Conservation (phyloP, 2,888 invertebrate genomes). For the Amorpha juglandis region DNA sequence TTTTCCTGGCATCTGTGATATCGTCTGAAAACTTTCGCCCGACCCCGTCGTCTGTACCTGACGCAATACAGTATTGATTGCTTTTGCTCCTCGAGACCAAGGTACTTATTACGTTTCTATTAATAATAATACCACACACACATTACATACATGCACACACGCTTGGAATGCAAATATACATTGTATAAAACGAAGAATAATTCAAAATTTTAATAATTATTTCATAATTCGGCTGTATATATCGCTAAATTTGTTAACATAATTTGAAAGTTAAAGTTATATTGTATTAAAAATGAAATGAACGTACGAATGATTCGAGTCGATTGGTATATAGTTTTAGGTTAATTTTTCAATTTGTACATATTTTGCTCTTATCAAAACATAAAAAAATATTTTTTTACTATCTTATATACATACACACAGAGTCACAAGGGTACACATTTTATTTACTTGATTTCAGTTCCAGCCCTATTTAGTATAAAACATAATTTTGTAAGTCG, state of each 20-base stretch:
- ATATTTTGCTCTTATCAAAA: not conserved
- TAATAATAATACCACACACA: not conserved
- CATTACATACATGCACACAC: not conserved
- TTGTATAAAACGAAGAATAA: not conserved
- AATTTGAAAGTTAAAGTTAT: not conserved
- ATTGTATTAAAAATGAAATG: not conserved
- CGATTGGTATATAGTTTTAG: not conserved
- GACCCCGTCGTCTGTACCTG: slow-evolving; percentile 32
- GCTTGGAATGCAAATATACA: not conserved
- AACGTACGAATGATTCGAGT: not conserved
- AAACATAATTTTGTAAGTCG: slow-evolving; percentile 15
- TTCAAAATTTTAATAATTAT: not conserved
- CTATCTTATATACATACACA: not conserved
- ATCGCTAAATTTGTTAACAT: slow-evolving; percentile 8
- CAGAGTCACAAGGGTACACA: not conserved
- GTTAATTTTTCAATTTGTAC: not conserved
- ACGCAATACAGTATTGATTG: slow-evolving; percentile 63
- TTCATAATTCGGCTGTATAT: slow-evolving; percentile 6
- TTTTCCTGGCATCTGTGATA: slow-evolving; percentile 36
- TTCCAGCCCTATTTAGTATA: slow-evolving; percentile 4
- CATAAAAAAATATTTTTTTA: not conserved
- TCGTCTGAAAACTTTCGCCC: slow-evolving; percentile 34
- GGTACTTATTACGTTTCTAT: slow-evolving; percentile 54
- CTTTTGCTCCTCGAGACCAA: slow-evolving; percentile 68
- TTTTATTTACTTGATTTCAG: slow-evolving; percentile 13